Conservation (phyloP, 2,113 vertebrate species). For the Furnarius figulus region DNA sequence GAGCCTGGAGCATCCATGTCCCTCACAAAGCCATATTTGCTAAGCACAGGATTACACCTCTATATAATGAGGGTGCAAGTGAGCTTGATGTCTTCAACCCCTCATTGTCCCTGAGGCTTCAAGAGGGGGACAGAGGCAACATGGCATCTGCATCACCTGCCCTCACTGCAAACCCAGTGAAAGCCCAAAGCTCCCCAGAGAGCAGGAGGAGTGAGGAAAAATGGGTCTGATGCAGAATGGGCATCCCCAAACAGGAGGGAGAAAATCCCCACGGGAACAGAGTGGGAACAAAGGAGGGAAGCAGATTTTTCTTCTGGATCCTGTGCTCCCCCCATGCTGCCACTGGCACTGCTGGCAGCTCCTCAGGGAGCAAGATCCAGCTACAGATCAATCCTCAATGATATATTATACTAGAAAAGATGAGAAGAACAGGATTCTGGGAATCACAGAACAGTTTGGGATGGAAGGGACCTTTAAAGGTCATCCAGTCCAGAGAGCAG, state of each 20-base stretch:
- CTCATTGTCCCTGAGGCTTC: fast-evolving
- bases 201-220: not conserved
- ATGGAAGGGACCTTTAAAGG: not conserved
- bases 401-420: not conserved
- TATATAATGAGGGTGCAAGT: not conserved
- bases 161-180: not conserved
- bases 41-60: not conserved
- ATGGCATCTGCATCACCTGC: not conserved
- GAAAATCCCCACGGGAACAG: not conserved
- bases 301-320: not conserved
- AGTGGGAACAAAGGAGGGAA: not conserved
- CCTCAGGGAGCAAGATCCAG: not conserved
- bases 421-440: not conserved
- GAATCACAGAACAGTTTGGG: not conserved
- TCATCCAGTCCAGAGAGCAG: not conserved
- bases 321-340: not conserved
- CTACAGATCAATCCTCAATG: not conserved
- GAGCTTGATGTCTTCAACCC: not conserved
- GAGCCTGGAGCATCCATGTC: not conserved
- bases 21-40: not conserved
- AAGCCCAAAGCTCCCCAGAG: not conserved
- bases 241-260: not conserved
- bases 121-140: not conserved
- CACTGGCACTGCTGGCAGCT: not conserved
- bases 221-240: not conserved